Evolutionary conservation across 2,113 vertebrate species (phyloP), one percentile per base, ranked within the genome.

Genomic region (Triplophysa rosa): DNA sequence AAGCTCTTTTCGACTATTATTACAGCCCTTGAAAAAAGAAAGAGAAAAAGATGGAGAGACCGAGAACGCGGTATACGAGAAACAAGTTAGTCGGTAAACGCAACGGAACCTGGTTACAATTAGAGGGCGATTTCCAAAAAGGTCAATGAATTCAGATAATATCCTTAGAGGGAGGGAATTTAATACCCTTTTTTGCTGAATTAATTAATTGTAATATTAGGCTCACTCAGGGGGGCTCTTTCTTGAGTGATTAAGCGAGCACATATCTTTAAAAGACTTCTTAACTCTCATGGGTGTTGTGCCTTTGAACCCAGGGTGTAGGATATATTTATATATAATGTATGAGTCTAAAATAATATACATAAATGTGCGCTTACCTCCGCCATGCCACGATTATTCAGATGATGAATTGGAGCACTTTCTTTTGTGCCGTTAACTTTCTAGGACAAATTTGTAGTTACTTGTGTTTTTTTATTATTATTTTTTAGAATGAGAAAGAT

Each of bases 191-290:
- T 91, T 97, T 96, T 96, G 96, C 95, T 94, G 96, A 97, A 98
- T 98, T 96, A 97, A 98, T 98, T 99, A 97, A 99, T 99, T 99
- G 97, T 98, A 99, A 98, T 97, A 98, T 98, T 96, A 96, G 95
- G 95, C 94, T 93, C 90, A 95, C 96, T 95, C 95, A 89, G 82
- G 95, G 95, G 93, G 94, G 95, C 95, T 94, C 94, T 95, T 95
- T 96, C 95, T 95, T 95, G 95, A 94, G 96, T 98, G 96, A 98
- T 98, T 98, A 98, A 97, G 95, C 93, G 94, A 95, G 94, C 90
- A 94, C 91, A 92, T 93, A 97, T 97, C 95, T 90, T 94, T 93
- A 94, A 93, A 93, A 92, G 92, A 93, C 90, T 91, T 85, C 83
- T 85, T 77, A 82, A 84, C 86, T 91, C 92, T 93, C 92, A 77